phyloP scores from a whole-genome alignment of 2,113 vertebrate genomes.

The Ifrita kowaldi region DNA sequence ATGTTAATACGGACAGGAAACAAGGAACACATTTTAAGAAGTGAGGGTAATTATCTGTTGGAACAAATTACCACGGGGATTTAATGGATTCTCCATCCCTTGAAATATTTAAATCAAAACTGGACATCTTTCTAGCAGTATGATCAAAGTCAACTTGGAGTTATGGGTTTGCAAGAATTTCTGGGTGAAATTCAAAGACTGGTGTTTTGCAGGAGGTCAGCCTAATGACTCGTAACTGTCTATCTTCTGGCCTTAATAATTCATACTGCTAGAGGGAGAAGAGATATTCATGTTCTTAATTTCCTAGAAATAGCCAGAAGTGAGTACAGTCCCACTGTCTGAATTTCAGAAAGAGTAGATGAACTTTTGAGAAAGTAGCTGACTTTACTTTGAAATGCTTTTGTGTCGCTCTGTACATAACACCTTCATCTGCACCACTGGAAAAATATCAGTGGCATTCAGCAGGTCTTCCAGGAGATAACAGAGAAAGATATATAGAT shows the following conservation, averaged over 20 bases:
- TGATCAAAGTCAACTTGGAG: background rate
- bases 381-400: background rate
- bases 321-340: background rate
- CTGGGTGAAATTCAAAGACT: background rate
- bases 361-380: background rate
- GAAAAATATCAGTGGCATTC: background rate
- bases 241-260: background rate
- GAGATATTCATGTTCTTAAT: background rate
- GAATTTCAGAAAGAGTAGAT: background rate
- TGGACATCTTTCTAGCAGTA: background rate
- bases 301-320: background rate
- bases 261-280: background rate
- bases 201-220: background rate
- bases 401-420: background rate
- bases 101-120: slow-evolving; percentile 8
- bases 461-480: background rate
- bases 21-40: background rate
- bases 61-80: background rate
- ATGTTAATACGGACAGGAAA: background rate
- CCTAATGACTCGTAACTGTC: background rate
- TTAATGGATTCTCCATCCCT: slow-evolving; percentile 7
- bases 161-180: background rate
- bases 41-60: background rate
- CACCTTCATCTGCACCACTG: background rate
- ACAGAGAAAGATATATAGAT: background rate